Evolutionary conservation across 2,888 invertebrate species (phyloP), one percentile per base, ranked within the genome.

Genomic region (Steromphala cineraria): DNA sequence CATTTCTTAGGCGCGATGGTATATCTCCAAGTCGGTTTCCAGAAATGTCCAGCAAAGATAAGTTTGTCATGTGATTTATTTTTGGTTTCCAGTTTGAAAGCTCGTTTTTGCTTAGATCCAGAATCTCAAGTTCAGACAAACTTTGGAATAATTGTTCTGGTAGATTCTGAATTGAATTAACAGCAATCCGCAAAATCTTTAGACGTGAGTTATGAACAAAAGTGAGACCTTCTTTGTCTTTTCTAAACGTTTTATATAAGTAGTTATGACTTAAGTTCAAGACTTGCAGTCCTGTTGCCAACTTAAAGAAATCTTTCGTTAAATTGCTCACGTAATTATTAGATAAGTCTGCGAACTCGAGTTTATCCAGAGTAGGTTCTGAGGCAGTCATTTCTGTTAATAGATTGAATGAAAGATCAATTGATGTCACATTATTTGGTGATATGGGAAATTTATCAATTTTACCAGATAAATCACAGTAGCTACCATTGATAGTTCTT

Each of bases 101-200:
- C 5, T 76, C 78, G 71, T 84, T 84, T 19, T 56, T 15, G 17
- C 76, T 74, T 17, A 84, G 46, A 76, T 78, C 74, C 17, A 84
- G 55, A 53, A 76, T 53, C 40, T 31, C 71, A 3, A 84, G 28
- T 7, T 36, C 21, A 15, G 21, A 19, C n/a, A 82, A 24, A 8
- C 67, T 67, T 24, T 46, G 28, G 52, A 84, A 82, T 24, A 84
- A 62, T 13, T 36, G 78, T 17, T 15, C 28, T 3, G 81, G 83
- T 4, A 84, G 79, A 19, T 31, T 53, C n/a, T 77, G 62, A 7
- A 84, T 8, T 56, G 80, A 75, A 46, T 80, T 36, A 36, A 7
- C 36, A 82, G 15, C 80, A 80, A 84, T 52, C 17, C 78, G 13
- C 21, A 84, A 53, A 8, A 67, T 15, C 53, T 53, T 19, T 10